Percentiles rank a stretch among this genome's conserved stretches.
These are phyloP conservation scores for Fragum whitleyi DNA, from an alignment of 2,888 invertebrate species.

Conservation along the genomic window DNA sequence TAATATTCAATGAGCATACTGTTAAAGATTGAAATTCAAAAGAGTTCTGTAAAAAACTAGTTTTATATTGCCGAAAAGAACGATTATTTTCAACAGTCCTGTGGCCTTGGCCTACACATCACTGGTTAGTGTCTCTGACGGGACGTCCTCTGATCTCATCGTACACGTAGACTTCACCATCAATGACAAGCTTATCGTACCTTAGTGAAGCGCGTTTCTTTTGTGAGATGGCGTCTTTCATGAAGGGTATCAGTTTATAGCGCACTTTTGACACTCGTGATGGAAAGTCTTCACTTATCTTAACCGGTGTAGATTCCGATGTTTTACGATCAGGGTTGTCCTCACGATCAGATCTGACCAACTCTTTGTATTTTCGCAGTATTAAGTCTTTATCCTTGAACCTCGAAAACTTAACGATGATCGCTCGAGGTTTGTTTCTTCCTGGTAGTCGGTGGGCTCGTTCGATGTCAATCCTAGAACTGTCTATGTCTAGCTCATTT, in stretches of 20 bases:
- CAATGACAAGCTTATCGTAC: constrained; percentile 12
- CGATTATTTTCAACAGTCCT: no score
- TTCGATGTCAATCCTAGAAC: constrained; percentile 20
- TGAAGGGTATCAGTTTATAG: neutral
- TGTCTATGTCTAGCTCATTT: constrained; percentile 21
- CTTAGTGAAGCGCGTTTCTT: constrained; percentile 7
- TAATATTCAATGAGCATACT: constrained; percentile 12
- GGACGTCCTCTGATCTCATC: constrained; percentile 7
- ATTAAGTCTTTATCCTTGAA: constrained; percentile 16
- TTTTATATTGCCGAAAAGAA: no score
- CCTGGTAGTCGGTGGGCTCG: constrained; percentile 22
- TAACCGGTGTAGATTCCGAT: neutral
- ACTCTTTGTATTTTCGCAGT: neutral
- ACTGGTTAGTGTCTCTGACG: neutral
- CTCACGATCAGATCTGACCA: neutral
- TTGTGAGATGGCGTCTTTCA: neutral
- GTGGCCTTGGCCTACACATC: constrained; percentile 8
- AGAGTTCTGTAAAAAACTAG: no score
- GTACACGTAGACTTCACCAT: constrained; percentile 16
- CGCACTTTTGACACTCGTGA: constrained; percentile 3
- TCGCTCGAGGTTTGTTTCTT: constrained; percentile 11
- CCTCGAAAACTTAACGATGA: constrained; percentile 16
- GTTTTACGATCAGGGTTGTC: neutral
- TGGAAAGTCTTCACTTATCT: constrained; percentile 27
- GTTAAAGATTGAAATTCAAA: neutral